Evolutionary conservation across 2,888 invertebrate genomes (phyloP), one percentile per base, ranked within the genome.

Genomic region (Amblyjoppa proteus): DNA sequence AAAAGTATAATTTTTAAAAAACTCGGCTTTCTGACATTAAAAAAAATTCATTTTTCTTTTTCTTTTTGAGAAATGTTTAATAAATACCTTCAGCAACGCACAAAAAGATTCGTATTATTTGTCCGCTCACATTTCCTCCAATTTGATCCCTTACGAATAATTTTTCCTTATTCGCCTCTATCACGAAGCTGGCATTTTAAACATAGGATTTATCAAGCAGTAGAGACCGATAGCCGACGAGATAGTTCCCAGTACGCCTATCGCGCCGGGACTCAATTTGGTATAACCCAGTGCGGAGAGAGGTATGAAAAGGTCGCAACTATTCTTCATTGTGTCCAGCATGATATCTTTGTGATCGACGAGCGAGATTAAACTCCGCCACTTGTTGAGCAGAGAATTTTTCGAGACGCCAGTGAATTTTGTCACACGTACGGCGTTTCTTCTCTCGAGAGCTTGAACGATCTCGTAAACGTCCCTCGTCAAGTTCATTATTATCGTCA

Each of bases 381-480:
- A 71, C 28, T 77, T 83, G 9, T 85, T 88, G 41, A 84, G 71
- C 2, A 83, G 70, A 49, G 77, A 82, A 38, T 84, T 87, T 41
- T 78, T 88, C 2, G 85, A 79, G 1, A 41, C 31, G 51, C 34
- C 64, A 20, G 49, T 85, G n/a, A 81, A 85, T 70, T 88, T 89
- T 94, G 95, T 89, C 3, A 70, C 1, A 89, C 90, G 68, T 92
- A 77, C 11, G 88, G 88, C 20, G 89, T 89, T 88, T 53, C 88
- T 83, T 3, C 68, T 89, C 90, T 96, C 96, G 69, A 97, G 90
- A 41, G 97, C 94, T 86, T 95, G 95, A 68, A 95, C 89, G 81
- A 98, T 97, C 95, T 98, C 98, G 94, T 98, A 98, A n/a, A 97
- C 92, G 94, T 99, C 98, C 90, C 98, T 95, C 0, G 96, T 95